Base-by-base conservation (phyloP, 2,113 vertebrate species). In the Cephalopholis sonnerati region DNA sequence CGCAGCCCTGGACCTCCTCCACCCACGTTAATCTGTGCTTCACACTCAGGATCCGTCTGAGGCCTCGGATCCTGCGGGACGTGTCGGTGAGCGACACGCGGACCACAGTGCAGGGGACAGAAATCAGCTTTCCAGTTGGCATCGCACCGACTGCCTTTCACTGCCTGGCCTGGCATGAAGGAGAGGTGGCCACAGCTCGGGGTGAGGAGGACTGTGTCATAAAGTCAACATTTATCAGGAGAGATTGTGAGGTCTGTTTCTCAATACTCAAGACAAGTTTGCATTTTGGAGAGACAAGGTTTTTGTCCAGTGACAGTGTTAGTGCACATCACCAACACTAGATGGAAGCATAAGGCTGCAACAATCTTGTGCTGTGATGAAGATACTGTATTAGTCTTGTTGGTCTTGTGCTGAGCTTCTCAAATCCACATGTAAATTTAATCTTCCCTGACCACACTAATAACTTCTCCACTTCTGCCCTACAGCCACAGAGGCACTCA, bases 111-210 rank as follows among this genome's bases (percentile, higher is more conserved):
- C 95, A 96, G 68, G 98, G 97, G 1, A 93, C 89, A 0, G 95
- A 98, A 87, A 97, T 99, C 93, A 96, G 93, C 76, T 97, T 96
- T 53, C 98, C 98, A 0, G 96, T 99, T 2, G 96, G 98, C n/a
- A 97, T 99, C 0, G 96, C 97, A 0, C 97, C 98, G 0, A 97
- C 97, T 0, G 96, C 96, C 29, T 98, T 99, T 72, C 98, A 99
- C 86, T 95, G 96, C 58, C 89, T 99, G 10, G 96, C 97, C 32
- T 98, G 97, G 96, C 96, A 96, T 0, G 97, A 99, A 29, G 98
- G 98, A 29, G 98, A 99, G 92, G 86, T 96, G 91, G 98, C 97
- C 86, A 99, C 98, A 39, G 97, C 98, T 73, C 96, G 96, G 89
- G 98, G 98, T 99, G 63, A 90, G 84, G 20, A 66, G 84, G 20